Evolutionary conservation across 2,888 invertebrate genomes (phyloP), one percentile per base, ranked within the genome.

Genomic region (Lasioglossum calceatum): DNA sequence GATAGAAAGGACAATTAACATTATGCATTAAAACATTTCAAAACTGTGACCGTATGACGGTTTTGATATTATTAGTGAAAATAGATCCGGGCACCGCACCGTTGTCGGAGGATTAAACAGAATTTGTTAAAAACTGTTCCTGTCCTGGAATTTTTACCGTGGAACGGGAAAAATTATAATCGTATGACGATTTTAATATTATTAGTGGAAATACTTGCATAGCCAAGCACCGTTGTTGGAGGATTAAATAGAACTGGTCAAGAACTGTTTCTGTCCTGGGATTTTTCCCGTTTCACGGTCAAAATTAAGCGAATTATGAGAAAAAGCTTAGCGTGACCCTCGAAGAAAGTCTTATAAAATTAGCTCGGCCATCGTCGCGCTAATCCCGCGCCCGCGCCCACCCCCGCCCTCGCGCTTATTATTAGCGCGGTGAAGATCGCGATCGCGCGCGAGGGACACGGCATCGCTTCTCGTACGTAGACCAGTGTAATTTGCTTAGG

Each of bases 401-500:
- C 27, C 32, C 39, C 36, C 71, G 36, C 42, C n/a, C 10, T 10
- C 50, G 27, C 71, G 44, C n/a, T 78, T 75, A 77, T 50, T 74
- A 75, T 77, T 61, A 67, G 67, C 1, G 7, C 39, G 32, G 54
- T 23, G 39, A 83, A 64, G 75, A 87, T 76, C 67, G 47, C 39
- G 67, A 67, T 75, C 77, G 32, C 54, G 54, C 77, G 32, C 54
- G 54, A 82, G 44, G 82, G 80, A 81, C 61, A 67, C 58, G 42
- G 36, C 67, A 71, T 71, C 58, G 58, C 47, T 4, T 27, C 58
- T 58, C 77, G 54, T n/a, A 78, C 61, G 47, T 27, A 77, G 67
- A n/a, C 44, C 39, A 54, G 64, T 67, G 73, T 82, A 84, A 84
- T 84, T 89, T 79, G 77, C 75, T 92, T 86, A 88, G 87, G 87